These are phyloP conservation scores for Nesospiza acunhae DNA, from an alignment of 2,113 vertebrate species.

Conservation along the genomic window DNA sequence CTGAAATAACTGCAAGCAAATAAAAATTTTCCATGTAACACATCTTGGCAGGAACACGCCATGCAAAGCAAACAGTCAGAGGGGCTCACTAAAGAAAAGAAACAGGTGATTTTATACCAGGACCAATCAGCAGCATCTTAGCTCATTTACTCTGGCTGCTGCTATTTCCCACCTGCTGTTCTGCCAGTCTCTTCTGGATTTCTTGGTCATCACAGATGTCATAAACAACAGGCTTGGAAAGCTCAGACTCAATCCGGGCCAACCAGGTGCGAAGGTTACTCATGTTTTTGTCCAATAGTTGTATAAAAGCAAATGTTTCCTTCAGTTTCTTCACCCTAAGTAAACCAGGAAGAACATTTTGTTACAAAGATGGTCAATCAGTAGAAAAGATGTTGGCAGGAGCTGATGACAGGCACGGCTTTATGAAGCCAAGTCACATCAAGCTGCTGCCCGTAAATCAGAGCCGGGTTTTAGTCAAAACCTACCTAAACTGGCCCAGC, in stretches of 20 bases:
- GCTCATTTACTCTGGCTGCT: neutral
- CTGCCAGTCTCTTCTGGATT: conserved; percentile 91
- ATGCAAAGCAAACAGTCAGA: neutral
- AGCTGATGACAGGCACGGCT: neutral
- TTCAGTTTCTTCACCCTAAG: conserved; percentile 94
- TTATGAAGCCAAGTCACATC: neutral
- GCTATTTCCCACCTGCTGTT: conserved; percentile 86
- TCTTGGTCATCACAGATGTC: conserved; percentile 88
- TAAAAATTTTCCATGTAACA: neutral
- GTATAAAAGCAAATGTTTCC: conserved; percentile 91
- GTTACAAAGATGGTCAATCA: conserved; percentile 21
- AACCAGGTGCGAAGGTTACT: conserved; percentile 93
- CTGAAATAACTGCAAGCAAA: neutral
- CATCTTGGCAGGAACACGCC: neutral
- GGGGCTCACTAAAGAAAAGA: neutral
- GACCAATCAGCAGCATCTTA: neutral
- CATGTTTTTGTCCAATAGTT: conserved; percentile 95
- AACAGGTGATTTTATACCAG: neutral
- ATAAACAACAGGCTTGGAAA: conserved; percentile 90
- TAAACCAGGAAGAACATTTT: conserved; percentile 21
- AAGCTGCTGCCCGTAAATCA: neutral
- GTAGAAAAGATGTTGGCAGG: neutral
- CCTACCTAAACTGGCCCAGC: neutral
- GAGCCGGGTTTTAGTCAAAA: conserved; percentile 2
- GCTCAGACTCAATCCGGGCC: conserved; percentile 88